Conservation (phyloP, 2,113 vertebrate genomes). For the Mastomys natalensis region DNA sequence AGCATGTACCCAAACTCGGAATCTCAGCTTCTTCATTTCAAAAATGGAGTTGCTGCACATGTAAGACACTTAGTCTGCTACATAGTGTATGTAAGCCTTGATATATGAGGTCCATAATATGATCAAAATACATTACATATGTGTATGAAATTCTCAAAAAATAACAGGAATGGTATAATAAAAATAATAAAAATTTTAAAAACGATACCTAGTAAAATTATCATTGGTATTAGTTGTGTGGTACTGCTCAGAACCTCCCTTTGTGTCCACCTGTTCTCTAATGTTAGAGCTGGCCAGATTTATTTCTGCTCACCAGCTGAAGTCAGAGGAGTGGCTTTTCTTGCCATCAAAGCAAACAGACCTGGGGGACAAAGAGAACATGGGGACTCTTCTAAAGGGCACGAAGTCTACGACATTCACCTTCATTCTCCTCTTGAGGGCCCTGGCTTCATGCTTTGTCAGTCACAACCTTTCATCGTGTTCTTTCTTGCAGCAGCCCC, state of each 20-base stretch:
- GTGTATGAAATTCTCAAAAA: not conserved
- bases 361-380: not conserved
- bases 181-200: not conserved
- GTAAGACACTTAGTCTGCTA: not conserved
- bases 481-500: not conserved
- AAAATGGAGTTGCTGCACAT: not conserved
- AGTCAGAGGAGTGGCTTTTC: not conserved
- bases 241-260: not conserved
- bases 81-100: not conserved
- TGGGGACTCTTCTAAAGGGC: not conserved
- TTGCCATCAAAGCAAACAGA: constrained; percentile 22
- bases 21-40: not conserved
- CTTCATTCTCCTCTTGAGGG: not conserved
- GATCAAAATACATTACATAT: not conserved
- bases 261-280: not conserved
- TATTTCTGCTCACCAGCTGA: not conserved
- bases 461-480: constrained; percentile 5
- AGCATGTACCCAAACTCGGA: not conserved
- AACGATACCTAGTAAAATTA: not conserved
- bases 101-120: not conserved
- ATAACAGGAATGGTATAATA: not conserved
- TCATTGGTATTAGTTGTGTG: too few relatives aligned
- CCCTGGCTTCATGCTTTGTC: not conserved
- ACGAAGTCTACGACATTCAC: not conserved
- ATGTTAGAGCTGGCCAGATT: not conserved